phyloP scores from a whole-genome alignment of 2,113 vertebrate species.

The Pongo abelii region DNA sequence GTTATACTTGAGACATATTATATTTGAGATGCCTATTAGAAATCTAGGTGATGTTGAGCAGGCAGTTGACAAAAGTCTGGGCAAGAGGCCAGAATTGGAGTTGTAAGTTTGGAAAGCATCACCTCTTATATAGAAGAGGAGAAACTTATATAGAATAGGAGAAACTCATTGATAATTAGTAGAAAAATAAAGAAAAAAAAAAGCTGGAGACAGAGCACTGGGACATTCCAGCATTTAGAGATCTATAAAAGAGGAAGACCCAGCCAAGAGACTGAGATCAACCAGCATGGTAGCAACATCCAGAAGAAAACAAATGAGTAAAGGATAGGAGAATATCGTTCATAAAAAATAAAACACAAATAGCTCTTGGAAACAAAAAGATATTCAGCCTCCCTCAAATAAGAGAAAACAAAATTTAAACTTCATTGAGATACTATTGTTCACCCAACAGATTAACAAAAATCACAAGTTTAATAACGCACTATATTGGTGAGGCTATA shows the following conservation, averaged over 20 bases:
- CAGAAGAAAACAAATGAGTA: neutral
- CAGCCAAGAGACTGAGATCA: neutral
- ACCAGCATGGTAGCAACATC: neutral
- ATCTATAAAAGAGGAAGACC: neutral
- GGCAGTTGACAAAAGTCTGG: neutral
- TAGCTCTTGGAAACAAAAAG: neutral
- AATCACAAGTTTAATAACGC: neutral
- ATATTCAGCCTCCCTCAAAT: neutral
- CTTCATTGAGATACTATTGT: neutral
- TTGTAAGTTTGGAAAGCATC: neutral
- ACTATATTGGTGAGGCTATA: neutral
- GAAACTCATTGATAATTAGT: neutral
- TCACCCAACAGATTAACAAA: conserved; percentile 11
- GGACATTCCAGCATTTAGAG: neutral
- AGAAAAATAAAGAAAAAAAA: neutral
- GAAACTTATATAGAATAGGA: neutral
- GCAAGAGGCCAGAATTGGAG: neutral
- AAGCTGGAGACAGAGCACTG: neutral
- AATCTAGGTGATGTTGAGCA: neutral
- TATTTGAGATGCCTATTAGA: neutral
- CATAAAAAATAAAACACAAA: neutral
- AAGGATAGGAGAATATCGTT: neutral
- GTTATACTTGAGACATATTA: neutral
- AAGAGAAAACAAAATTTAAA: conserved; percentile 8
- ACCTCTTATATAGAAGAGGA: neutral